Evolutionary conservation across 2,888 invertebrate species (phyloP), one percentile per base, ranked within the genome.

Genomic region (Idaea aversata): DNA sequence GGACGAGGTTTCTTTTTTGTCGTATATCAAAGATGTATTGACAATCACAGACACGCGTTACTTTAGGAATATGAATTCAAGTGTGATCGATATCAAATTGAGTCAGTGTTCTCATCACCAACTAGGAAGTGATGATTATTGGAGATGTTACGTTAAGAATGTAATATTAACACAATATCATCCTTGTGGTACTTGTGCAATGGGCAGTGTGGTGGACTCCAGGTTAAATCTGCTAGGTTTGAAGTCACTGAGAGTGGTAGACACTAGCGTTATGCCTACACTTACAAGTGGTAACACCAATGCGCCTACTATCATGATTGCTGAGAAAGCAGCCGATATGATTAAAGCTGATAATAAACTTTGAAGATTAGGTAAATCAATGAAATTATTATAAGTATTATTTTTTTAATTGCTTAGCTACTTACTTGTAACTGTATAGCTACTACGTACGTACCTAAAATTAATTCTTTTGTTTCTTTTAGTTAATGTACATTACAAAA

Each of bases 111-210:
- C 73, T 5, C 66, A 68, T 15, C 66, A 79, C 0, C 61, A 62
- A 5, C 73, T 80, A 36, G 68, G 66, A 0, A 85, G 77, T 61
- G 75, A 69, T 16, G 80, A 81, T 3, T 88, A 85, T 68, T 87
- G 84, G 85, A 81, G 73, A 61, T 88, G 88, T 68, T 83, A 79
- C 60, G 66, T 77, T 6, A 65, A 76, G 34, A 76, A 78, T 16
- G 66, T 76, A 94, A 95, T 80, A 0, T 92, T 94, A 63, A 96
- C 96, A 0, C 94, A 95, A 63, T 97, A 95, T 75, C 88, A 89
- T 67, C 75, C 77, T 3, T 70, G 76, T 0, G 85, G 87, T 0
- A 85, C 88, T 5, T 87, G 87, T 67, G 77, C 80, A 0, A 89
- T 88, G 88, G 88, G 87, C 3, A 68, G 75, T 5, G 88, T 89